Evolutionary conservation across 2,797 vertebrate genomes (phyloP), one percentile per base, ranked within the genome.

Genomic region (Benthosema pterotum): DNA sequence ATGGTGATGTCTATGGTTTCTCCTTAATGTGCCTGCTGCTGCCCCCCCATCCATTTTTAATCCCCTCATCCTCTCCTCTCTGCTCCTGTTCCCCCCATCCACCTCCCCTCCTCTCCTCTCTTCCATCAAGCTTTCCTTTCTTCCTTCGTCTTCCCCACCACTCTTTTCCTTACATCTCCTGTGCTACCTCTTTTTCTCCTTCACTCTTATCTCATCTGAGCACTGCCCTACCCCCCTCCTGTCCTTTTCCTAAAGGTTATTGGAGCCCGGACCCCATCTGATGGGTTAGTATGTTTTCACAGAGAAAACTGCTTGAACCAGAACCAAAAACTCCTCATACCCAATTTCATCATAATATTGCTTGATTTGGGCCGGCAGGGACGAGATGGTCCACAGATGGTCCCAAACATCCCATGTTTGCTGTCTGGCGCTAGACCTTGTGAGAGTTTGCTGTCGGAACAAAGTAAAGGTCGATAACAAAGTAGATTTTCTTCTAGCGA

Each of bases 1-100:
- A 77, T 55, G 48, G 42, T n/a, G 42, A 48, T 65, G 76, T 77
- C 81, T 88, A 81, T 70, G 66, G 87, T 90, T 88, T 85, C 84
- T 83, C 73, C 73, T 88, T 86, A 87, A 82, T 86, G 74, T 77
- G 74, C 57, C 28, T 28, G 25, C 25, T 28, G 25, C 25, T 28
- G 25, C 7, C 77, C 58, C 79, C 74, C 74, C 65, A 50, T 88
- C 74, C 81, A 84, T 89, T 84, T 88, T 87, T 88, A 88, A 86
- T 87, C 71, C 72, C 57, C n/a, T n/a, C n/a, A n/a, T n/a, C 48
- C 17, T 6, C 61, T 48, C 69, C 57, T 28, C 15, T 48, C 42
- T 28, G 25, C 4, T 1, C 25, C 25, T 28, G 1, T 28, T 5
- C 28, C 2, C 42, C 2, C 42, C 48, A 52, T 38, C 42, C 48